A percentile compares a stretch with the other conserved stretches of the same genome.
Evolutionary conservation across 1,140 invertebrate species (phyloP).

Genomic region (Drosophila obscura): DNA sequence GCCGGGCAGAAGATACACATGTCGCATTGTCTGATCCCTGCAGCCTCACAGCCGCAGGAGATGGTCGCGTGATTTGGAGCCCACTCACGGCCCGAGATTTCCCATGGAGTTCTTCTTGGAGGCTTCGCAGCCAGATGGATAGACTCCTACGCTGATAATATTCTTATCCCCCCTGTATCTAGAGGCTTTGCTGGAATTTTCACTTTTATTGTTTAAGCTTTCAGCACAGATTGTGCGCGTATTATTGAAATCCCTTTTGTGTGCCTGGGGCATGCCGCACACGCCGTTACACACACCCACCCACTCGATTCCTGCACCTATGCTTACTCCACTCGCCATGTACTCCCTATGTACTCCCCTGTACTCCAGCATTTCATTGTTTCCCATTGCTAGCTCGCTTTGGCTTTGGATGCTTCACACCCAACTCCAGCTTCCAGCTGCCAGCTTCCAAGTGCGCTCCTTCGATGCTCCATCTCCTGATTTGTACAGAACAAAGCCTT

Average conservation of each 20-base stretch:
- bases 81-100: too few species aligned
- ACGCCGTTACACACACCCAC: slow-evolving; percentile 17
- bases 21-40: slow-evolving; percentile 57
- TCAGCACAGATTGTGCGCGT: slow-evolving; percentile 75
- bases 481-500: slow-evolving; percentile 74
- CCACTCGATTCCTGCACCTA: slow-evolving; percentile 1
- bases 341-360: neutral
- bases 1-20: slow-evolving; percentile 49
- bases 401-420: slow-evolving; percentile 23
- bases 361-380: slow-evolving; percentile 37
- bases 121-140: too few species aligned
- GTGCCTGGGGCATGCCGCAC: slow-evolving; percentile 46
- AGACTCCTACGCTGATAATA: slow-evolving; percentile 52
- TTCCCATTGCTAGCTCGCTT: slow-evolving; percentile 36
- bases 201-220: slow-evolving; percentile 81
- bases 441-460: slow-evolving; percentile 6
- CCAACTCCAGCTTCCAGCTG: neutral
- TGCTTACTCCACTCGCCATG: slow-evolving; percentile 11
- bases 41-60: slow-evolving; percentile 53
- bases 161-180: slow-evolving; percentile 47
- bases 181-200: slow-evolving; percentile 61
- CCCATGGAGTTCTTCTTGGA: too few species aligned
- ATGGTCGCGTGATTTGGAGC: neutral
- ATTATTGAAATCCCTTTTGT: slow-evolving; percentile 79
- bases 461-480: slow-evolving; percentile 43